Base-by-base conservation (phyloP, 2,888 invertebrate genomes). In the Diogma glabrata region DNA sequence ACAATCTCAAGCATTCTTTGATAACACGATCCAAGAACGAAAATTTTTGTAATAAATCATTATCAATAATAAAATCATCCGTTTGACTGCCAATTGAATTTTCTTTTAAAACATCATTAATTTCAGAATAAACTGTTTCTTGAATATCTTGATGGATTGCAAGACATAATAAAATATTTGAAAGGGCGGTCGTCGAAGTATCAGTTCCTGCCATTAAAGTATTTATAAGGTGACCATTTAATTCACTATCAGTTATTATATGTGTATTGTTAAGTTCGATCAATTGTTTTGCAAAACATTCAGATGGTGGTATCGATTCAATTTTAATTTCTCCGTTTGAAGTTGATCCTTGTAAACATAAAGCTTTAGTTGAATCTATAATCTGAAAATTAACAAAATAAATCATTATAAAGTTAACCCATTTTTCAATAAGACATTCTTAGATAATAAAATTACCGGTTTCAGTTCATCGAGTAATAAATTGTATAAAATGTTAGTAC, bases 31-130 rank as follows among this genome's bases (percentile, higher is more conserved):
- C 43, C n/a, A 43, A 22, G 14, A 22, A 14, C 20, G 1, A 22
- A 22, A 43, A 43, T 43, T 43, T 23, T n/a, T 20, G 23, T 43
- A 43, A 43, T 22, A 22, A 22, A 22, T 43, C 43, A n/a, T 43
- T 22, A 14, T 43, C 6, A 5, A 43, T 43, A 7, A 23, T 8
- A 43, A 22, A n/a, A 23, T 43, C 12, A n/a, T n/a, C n/a, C n/a
- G n/a, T n/a, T n/a, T n/a, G n/a, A n/a, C n/a, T n/a, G 23, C 12
- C 22, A n/a, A 20, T 43, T 3, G 22, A 8, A 22, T 43, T 43
- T n/a, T n/a, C n/a, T n/a, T n/a, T n/a, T 6, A 12, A n/a, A 22
- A 43, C n/a, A n/a, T 6, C 23, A 14, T 22, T 5, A n/a, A 43
- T 43, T 43, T 43, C 22, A n/a, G 20, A 23, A 43, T 43, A 43